Evolutionary conservation across 2,797 vertebrate genomes (phyloP), one percentile per base, ranked within the genome.

Genomic region (Arctocebus calabarensis): DNA sequence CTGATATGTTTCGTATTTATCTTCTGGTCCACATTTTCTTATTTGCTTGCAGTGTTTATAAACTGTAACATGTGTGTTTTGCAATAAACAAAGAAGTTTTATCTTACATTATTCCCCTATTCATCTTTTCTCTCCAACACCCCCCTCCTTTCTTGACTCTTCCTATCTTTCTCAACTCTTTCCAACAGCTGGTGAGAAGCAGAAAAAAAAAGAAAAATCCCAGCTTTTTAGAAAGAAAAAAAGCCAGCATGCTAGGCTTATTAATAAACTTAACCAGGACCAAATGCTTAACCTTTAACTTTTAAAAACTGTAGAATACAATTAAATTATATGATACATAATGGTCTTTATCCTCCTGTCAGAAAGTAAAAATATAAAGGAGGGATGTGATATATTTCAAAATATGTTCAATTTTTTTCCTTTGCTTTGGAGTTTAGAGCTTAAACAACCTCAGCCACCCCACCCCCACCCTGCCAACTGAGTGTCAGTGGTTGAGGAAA

Each of bases 31-130:
- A 92, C 74, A 92, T 95, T 96, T 93, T 90, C 95, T 95, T 97
- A 96, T 94, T 97, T 97, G 78, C 94, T 96, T 81, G 55, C 89
- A 95, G 23, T 97, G 95, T 97, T 98, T 97, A 96, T 97, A 97
- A 97, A 97, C 97, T 97, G 74, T 88, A 97, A 93, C 95, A 96
- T 96, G 96, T 97, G 97, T 97, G 97, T 82, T 97, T 96, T 96
- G 78, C 95, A 96, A 77, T 96, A 96, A 95, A 96, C 95, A 97
- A 95, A 95, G 73, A 89, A 91, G 83, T 91, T 97, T 78, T 92
- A 97, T 96, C 78, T 97, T 96, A 93, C 57, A 94, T 86, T 95
- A 84, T 95, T 94, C 45, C 32, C 48, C 91, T 95, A 94, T 93
- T 96, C 84, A 89, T 95, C 88, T 86, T 89, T 70, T 88, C 74